phyloP scores from a whole-genome alignment of 2,113 vertebrate genomes.

The Tylochromis polylepis region DNA sequence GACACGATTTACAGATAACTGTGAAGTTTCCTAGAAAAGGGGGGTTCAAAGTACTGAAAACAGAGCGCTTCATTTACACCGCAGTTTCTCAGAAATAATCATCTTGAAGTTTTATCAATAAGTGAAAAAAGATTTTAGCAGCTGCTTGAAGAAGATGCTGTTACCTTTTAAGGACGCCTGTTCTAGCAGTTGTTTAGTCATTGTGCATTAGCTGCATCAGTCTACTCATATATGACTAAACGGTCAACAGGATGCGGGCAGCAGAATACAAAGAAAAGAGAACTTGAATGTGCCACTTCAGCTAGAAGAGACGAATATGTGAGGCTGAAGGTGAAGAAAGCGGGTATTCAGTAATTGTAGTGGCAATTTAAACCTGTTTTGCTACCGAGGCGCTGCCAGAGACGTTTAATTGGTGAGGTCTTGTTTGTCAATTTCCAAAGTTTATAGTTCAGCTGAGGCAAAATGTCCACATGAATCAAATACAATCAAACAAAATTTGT shows the following conservation, averaged over 20 bases:
- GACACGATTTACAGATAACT: background rate
- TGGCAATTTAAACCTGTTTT: background rate
- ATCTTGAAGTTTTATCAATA: background rate
- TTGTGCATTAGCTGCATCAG: background rate
- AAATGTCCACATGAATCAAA: background rate
- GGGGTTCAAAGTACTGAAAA: background rate
- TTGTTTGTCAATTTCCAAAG: background rate
- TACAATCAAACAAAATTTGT: background rate
- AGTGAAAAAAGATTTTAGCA: background rate
- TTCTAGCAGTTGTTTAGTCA: background rate
- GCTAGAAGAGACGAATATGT: background rate
- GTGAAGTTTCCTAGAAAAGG: background rate
- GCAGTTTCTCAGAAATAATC: background rate
- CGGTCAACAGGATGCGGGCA: background rate
- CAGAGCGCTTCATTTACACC: background rate
- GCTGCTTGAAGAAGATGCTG: background rate
- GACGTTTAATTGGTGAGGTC: background rate
- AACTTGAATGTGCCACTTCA: background rate
- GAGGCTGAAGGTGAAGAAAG: background rate
- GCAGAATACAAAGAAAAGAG: background rate
- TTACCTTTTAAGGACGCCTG: background rate
- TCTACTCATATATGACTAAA: background rate
- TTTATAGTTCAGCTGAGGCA: background rate
- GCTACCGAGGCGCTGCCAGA: background rate
- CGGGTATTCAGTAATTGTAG: background rate